Percentiles rank a stretch among this genome's conserved stretches.
Conservation (phyloP, 2,888 invertebrate genomes). For the Andrena chrysosceles region DNA sequence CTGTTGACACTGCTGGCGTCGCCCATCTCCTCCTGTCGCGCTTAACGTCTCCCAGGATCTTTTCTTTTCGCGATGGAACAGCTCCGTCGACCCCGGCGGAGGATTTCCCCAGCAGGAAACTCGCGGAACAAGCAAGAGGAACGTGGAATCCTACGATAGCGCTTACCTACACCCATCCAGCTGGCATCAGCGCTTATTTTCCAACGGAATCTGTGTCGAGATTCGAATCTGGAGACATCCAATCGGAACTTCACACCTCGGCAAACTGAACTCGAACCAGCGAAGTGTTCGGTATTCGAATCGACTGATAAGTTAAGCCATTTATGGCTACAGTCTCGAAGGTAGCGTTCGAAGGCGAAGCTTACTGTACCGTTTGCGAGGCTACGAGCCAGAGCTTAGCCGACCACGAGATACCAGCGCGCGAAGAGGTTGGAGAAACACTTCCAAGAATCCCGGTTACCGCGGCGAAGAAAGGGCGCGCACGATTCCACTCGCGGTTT, state of each 20-base stretch:
- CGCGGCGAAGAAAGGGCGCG: constrained; percentile 39
- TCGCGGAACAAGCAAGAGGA: neutral
- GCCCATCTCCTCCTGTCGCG: constrained; percentile 1
- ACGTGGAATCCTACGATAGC: neutral
- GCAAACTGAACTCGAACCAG: too few species aligned
- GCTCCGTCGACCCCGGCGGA: neutral
- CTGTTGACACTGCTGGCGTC: constrained; percentile 18
- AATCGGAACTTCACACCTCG: too few species aligned
- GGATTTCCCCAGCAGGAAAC: neutral
- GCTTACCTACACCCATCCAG: too few species aligned
- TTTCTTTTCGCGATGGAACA: neutral
- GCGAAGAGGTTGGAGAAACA: neutral
- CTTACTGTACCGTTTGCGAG: neutral
- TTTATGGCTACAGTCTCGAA: too few species aligned
- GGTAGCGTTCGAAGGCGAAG: too few species aligned
- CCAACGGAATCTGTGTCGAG: too few species aligned
- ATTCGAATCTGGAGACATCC: too few species aligned
- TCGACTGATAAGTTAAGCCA: too few species aligned
- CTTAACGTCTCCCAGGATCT: constrained; percentile 10
- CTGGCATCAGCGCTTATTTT: too few species aligned
- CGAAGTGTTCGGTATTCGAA: too few species aligned
- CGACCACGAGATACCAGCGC: constrained; percentile 28
- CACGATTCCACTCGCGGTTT: constrained; percentile 43
- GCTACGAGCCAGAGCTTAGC: constrained; percentile 25
- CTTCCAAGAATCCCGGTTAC: constrained; percentile 45